Conservation (phyloP, 2,888 invertebrate species). For the Prionchulus punctatus region DNA sequence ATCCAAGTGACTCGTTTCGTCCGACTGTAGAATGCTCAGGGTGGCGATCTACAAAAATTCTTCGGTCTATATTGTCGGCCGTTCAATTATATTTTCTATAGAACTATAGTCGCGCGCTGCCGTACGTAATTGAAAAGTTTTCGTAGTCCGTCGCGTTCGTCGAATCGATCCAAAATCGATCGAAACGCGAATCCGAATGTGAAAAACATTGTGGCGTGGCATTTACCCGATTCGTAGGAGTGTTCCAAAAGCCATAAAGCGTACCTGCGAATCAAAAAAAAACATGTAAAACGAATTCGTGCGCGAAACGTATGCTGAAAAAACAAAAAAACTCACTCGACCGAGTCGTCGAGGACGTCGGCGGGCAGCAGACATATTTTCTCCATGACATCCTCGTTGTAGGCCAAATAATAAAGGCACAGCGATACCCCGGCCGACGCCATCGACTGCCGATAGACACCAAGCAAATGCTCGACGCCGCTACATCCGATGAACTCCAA, state of each 20-base stretch:
- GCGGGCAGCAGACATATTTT: conserved; percentile 63
- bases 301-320: background rate
- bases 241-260: conserved; percentile 87
- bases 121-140: conserved; percentile 76
- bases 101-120: conserved; percentile 5
- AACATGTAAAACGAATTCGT: background rate
- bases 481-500: conserved; percentile 79
- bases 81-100: background rate
- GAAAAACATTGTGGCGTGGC: conserved; percentile 96
- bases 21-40: conserved; percentile 61
- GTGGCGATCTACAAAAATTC: conserved; percentile 61
- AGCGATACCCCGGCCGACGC: conserved; percentile 91
- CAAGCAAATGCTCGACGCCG: conserved; percentile 66
- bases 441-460: conserved; percentile 78
- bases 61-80: background rate
- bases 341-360: conserved; percentile 20
- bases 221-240: conserved; percentile 89
- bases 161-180: conserved; percentile 81
- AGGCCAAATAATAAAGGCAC: conserved; percentile 85
- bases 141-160: conserved; percentile 76
- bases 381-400: conserved; percentile 95
- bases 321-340: conserved; percentile 20
- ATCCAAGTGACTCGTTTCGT: conserved; percentile 33
- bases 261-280: conserved; percentile 45
- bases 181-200: conserved; percentile 81